phyloP scores from a whole-genome alignment of 2,113 vertebrate species.

The Melanocharis versteri region DNA sequence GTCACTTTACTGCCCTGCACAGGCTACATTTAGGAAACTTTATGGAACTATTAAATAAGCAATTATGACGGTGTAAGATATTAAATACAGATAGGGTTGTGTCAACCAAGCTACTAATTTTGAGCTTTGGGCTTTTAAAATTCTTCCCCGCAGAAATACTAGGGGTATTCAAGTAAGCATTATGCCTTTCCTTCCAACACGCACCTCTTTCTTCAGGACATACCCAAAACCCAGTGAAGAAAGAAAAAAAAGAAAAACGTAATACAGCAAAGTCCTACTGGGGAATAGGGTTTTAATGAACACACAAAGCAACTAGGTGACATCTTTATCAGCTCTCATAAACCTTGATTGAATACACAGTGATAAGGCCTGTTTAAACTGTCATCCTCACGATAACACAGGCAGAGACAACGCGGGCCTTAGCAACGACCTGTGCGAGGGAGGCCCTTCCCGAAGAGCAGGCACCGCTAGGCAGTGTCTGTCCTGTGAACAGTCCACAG shows the following conservation, averaged over 20 bases:
- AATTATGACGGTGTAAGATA: constrained; percentile 80
- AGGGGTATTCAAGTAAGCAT: not conserved
- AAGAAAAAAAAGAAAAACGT: not conserved
- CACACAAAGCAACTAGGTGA: constrained; percentile 76
- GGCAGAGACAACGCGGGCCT: constrained; percentile 55
- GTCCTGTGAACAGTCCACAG: not conserved
- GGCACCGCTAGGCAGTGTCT: not conserved
- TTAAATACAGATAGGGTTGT: constrained; percentile 71
- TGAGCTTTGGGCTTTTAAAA: not conserved
- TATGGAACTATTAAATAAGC: constrained; percentile 88
- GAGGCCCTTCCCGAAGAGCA: constrained; percentile 28
- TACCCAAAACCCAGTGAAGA: not conserved
- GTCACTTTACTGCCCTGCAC: constrained; percentile 72
- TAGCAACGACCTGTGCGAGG: constrained; percentile 53
- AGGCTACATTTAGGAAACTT: constrained; percentile 68
- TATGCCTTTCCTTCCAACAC: accelerated
- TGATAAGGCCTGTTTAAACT: constrained; percentile 98
- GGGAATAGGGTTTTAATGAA: constrained; percentile 78
- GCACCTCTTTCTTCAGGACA: not conserved
- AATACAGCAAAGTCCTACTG: constrained; percentile 38
- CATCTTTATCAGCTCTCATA: constrained; percentile 97
- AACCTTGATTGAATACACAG: constrained; percentile 97
- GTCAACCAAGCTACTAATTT: not conserved
- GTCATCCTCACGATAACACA: constrained; percentile 89
- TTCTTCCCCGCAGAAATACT: not conserved